Evolutionary conservation across 1,140 invertebrate species (phyloP).

Genomic region (Drosophila pseudoananassae): DNA sequence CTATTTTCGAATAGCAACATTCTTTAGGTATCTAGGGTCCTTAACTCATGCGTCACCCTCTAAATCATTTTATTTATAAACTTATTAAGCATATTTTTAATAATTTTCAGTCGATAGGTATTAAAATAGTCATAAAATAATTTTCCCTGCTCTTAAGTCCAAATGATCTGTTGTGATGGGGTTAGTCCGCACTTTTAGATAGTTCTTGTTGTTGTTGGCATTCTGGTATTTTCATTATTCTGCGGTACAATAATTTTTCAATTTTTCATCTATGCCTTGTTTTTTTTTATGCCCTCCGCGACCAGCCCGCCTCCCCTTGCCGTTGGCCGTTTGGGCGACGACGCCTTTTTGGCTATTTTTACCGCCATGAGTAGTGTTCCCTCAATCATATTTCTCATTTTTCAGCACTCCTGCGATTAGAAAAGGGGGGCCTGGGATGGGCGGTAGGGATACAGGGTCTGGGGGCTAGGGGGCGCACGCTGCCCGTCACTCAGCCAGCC

Average conservation of each 20-base stretch:
- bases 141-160: conserved; percentile 17
- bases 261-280: conserved; percentile 54
- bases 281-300: conserved; percentile 13
- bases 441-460: conserved; percentile 4
- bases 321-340: conserved; percentile 28
- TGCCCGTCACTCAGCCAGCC: conserved; percentile 42
- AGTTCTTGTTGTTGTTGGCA: conserved; percentile 41
- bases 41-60: neutral
- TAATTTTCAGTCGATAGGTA: conserved; percentile 14
- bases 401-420: conserved; percentile 47
- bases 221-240: conserved; percentile 32
- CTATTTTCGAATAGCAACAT: neutral
- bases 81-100: neutral
- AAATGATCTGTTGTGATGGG: conserved; percentile 54
- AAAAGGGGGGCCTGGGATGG: conserved; percentile 11
- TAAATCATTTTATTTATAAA: conserved; percentile 2
- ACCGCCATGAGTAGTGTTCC: conserved; percentile 69
- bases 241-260: conserved; percentile 72
- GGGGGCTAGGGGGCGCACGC: conserved; percentile 19
- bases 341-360: conserved; percentile 62
- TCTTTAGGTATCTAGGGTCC: neutral
- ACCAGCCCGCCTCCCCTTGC: conserved; percentile 3
- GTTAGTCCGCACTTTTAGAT: conserved; percentile 11
- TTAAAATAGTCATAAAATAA: conserved; percentile 30
- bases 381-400: conserved; percentile 81